Base-by-base conservation (phyloP, 2,888 invertebrate species). In the Cylloceria caligata region DNA sequence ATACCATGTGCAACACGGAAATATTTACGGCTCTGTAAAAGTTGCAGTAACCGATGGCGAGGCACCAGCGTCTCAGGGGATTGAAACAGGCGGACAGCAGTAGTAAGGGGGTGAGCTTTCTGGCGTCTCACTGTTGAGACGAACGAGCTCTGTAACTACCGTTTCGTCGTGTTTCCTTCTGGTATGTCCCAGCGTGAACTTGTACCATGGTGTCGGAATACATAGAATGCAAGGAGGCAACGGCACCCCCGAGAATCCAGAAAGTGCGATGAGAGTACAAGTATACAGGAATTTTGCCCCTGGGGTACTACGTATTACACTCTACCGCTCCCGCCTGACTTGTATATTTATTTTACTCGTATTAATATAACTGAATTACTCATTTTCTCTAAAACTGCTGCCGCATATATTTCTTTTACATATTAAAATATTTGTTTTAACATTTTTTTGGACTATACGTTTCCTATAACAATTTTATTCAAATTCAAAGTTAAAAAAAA, bases 21-120 rank as follows among this genome's bases (percentile, higher is more conserved):
- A 81, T 86, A 86, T 86, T 86, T 86, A 83, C 72, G 74, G 83
- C 19, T 52, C 68, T 80, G 68, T 83, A 80, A 86, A 57, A 83
- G 65, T 81, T 83, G 68, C 64, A 79, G 68, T 83, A 74, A 72
- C 79, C 39, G 71, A 52, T 75, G 65, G 36, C n/a, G 57, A 71
- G 42, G 21, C 30, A 5, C 42, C 24, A 3, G 24, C 27, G 42
- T 71, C 71, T 27, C 42, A 52, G 19, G 57, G 57, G 16, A 4
- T 47, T n/a, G 24, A 69, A 79, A 69, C 19, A 27, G 71, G 49
- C 57, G 30, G 67, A 21, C 16, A 27, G 49, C 9, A 49, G 49
- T 27, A 34, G 52, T 16, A 47, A 19, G 27, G 13, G 11, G 76
- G 30, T 60, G 47, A 73, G 62, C 67, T 42, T 36, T n/a, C 74